A percentile compares a stretch with the other conserved stretches of the same genome.
Conservation (phyloP, 2,113 vertebrate species). For the Apodemus sylvaticus region DNA sequence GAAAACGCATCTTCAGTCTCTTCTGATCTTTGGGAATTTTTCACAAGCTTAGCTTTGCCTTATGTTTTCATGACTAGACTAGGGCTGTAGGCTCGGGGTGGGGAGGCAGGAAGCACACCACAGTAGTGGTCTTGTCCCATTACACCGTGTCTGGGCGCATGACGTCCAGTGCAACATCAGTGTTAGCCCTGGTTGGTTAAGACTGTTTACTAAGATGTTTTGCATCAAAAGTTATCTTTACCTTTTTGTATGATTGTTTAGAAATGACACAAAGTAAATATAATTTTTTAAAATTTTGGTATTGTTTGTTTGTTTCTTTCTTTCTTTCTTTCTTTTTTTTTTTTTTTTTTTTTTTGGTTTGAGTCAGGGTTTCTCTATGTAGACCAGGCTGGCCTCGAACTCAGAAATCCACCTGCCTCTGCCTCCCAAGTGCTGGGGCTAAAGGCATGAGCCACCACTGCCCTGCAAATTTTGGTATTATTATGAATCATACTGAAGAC, state of each 20-base stretch:
- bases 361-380: too few species aligned
- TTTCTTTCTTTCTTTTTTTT: too few species aligned
- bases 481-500: not conserved
- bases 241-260: not conserved
- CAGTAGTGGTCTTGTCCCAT: not conserved
- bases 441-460: too few species aligned
- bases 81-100: not conserved
- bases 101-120: not conserved
- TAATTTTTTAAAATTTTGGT: not conserved
- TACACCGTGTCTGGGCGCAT: too few species aligned
- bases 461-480: not conserved
- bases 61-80: not conserved
- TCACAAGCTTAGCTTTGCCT: not conserved
- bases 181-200: not conserved
- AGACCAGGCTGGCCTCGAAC: too few species aligned
- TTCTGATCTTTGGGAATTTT: not conserved
- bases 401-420: too few species aligned
- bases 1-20: not conserved
- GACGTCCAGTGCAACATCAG: not conserved
- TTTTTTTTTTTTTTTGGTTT: too few species aligned
- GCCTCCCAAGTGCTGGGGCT: too few species aligned
- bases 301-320: too few species aligned
- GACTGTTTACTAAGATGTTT: slow-evolving; percentile 1
- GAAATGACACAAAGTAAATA: not conserved
- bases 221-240: not conserved